Evolutionary conservation across 2,797 vertebrate genomes (phyloP).

Genomic region (Caiman crocodilus): DNA sequence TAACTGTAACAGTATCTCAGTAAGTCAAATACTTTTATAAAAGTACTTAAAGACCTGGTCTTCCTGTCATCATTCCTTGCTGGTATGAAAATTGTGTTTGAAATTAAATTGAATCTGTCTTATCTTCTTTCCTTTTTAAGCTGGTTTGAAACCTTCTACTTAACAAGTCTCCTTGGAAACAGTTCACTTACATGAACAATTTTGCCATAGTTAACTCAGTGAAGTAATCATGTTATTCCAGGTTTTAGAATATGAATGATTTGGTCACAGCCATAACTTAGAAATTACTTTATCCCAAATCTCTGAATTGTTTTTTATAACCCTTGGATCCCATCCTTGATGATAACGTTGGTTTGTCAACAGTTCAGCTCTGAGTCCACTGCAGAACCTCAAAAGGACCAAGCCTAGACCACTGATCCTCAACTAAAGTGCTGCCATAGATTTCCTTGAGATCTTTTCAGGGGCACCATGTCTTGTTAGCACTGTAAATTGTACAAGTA

Average conservation of each 20-base stretch:
- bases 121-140: neutral
- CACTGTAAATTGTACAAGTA: no score
- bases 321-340: neutral
- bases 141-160: neutral
- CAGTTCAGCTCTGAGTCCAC: neutral
- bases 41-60: conserved; percentile 67
- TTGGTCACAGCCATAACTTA: neutral
- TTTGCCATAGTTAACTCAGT: neutral
- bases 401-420: neutral
- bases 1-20: conserved; percentile 78
- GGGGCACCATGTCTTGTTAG: no score
- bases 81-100: neutral
- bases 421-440: no score
- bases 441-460: no score
- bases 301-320: neutral
- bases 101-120: conserved; percentile 32
- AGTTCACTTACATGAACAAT: accelerated
- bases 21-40: conserved; percentile 80
- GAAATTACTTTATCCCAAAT: neutral
- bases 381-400: no score
- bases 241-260: neutral
- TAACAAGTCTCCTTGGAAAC: neutral
- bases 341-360: neutral
- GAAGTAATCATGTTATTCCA: neutral
- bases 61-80: conserved; percentile 39